Conservation (phyloP, 2,797 vertebrate species). For the Ibycter americanus region DNA sequence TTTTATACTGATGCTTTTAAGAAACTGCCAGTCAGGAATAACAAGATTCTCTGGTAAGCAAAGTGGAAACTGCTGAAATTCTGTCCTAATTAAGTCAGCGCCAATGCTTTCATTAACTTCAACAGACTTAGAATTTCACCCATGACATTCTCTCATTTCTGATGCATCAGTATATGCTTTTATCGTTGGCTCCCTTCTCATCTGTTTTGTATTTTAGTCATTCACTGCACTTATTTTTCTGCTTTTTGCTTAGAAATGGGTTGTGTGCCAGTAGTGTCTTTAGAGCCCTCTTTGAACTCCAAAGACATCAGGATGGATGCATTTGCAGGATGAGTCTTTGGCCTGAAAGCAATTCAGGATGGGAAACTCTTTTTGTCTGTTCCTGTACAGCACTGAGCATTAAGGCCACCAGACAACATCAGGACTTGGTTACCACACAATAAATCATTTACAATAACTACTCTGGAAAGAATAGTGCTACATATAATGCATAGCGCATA, state of each 20-base stretch:
- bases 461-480: not conserved
- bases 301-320: accelerated
- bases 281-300: not conserved
- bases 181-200: not conserved
- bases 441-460: not conserved
- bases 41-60: not conserved
- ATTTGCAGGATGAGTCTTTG: not conserved
- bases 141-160: not conserved
- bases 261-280: not conserved
- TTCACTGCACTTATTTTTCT: not conserved
- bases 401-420: not conserved
- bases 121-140: constrained; percentile 1
- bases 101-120: not conserved
- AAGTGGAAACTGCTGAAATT: not conserved
- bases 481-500: not conserved
- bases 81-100: not conserved
- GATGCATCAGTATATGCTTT: not conserved
- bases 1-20: not conserved
- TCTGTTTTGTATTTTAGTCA: not conserved
- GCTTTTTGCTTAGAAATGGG: not conserved
- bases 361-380: not conserved
- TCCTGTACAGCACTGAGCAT: not conserved
- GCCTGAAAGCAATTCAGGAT: not conserved
- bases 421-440: not conserved
- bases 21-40: not conserved